A percentile compares a stretch with the other conserved stretches of the same genome.
phyloP scores from a whole-genome alignment of 2,797 vertebrate genomes.

The Leontocebus nigricollis region DNA sequence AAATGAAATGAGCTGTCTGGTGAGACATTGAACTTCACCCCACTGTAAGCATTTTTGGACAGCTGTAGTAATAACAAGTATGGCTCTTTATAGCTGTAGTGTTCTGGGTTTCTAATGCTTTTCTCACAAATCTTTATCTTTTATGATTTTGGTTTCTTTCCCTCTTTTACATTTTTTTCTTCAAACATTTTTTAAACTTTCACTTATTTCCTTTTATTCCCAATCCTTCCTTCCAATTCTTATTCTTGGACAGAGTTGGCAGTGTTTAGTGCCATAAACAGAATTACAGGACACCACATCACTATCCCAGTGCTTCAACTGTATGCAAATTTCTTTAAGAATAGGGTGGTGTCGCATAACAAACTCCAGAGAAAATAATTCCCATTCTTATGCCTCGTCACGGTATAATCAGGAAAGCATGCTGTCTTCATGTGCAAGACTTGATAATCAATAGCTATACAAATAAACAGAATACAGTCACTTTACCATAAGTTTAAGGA shows the following conservation, averaged over 20 bases:
- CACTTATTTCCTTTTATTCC: background rate
- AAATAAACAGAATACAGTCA: conserved; percentile 53
- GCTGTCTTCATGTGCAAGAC: conserved; percentile 29
- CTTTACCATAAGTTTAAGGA: conserved; percentile 20
- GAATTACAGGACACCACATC: background rate
- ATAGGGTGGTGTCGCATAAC: background rate
- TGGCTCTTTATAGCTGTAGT: background rate
- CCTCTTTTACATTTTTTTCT: background rate
- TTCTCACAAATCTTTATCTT: background rate
- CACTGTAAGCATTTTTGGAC: background rate
- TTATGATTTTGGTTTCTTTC: background rate
- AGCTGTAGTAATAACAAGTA: background rate
- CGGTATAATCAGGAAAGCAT: conserved; percentile 35
- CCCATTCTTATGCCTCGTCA: background rate
- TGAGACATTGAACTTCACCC: background rate
- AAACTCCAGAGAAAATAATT: background rate
- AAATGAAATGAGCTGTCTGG: background rate
- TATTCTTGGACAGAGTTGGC: background rate
- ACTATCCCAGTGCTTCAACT: background rate
- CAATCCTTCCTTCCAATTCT: background rate
- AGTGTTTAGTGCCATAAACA: background rate
- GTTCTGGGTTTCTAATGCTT: background rate
- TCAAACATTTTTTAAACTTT: background rate
- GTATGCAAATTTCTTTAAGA: background rate
- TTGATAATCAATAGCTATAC: background rate